Evolutionary conservation across 2,113 vertebrate species (phyloP).

Genomic region (Leptodactylus fuscus): DNA sequence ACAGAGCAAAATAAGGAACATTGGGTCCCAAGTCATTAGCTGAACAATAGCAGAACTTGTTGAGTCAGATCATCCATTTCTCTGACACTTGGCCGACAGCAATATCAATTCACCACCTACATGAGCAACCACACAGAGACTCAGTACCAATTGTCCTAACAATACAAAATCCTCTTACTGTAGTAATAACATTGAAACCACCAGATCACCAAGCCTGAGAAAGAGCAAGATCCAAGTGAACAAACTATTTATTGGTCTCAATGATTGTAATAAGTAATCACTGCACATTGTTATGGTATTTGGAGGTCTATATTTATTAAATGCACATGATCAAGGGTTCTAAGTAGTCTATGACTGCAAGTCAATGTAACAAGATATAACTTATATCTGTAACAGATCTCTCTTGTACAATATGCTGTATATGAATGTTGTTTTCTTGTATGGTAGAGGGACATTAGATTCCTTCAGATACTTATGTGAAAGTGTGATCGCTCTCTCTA

Average conservation of each 20-base stretch:
- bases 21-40: slow-evolving; percentile 36
- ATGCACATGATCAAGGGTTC: slow-evolving; percentile 30
- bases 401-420: no score
- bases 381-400: no score
- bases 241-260: not conserved
- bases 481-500: no score
- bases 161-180: not conserved
- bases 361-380: slow-evolving; percentile 1
- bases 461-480: no score
- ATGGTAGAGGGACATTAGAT: no score
- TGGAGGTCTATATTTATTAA: slow-evolving; percentile 48
- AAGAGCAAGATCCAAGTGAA: not conserved
- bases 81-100: not conserved
- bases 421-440: no score
- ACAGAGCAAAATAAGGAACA: slow-evolving; percentile 13
- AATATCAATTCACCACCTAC: slow-evolving; percentile 44
- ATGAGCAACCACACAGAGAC: not conserved
- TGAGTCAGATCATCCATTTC: slow-evolving; percentile 5
- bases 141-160: not conserved
- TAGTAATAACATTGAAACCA: not conserved
- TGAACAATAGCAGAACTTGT: slow-evolving; percentile 35
- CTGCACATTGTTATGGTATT: not conserved
- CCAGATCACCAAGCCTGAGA: not conserved
- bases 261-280: not conserved
- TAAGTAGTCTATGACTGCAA: not conserved